These are phyloP conservation scores for Pocota personata DNA, from an alignment of 2,888 invertebrate species.

Conservation along the genomic window DNA sequence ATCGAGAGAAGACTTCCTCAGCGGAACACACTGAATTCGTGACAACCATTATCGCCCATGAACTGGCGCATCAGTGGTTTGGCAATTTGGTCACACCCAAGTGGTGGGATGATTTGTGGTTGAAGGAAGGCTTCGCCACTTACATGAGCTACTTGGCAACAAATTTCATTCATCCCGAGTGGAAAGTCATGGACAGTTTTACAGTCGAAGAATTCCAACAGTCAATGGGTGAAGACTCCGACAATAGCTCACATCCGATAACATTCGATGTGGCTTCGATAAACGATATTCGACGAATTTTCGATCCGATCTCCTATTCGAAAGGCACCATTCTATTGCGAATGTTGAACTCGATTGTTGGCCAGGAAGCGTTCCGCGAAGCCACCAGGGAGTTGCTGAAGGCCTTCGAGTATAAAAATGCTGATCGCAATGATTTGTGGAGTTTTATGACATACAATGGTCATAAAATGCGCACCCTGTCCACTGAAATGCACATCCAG, in stretches of 20 bases:
- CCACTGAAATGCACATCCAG: constrained; percentile 83
- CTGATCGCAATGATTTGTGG: constrained; percentile 88
- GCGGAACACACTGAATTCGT: constrained; percentile 86
- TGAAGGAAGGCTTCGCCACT: constrained; percentile 85
- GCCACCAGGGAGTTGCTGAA: constrained; percentile 84
- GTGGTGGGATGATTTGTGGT: constrained; percentile 90
- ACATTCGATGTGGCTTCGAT: constrained; percentile 86
- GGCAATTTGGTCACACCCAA: constrained; percentile 89
- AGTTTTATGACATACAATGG: constrained; percentile 85
- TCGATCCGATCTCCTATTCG: constrained; percentile 89
- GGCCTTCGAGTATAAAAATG: constrained; percentile 85
- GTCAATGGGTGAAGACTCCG: constrained; percentile 86
- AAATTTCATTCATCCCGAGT: constrained; percentile 84
- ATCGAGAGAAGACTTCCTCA: constrained; percentile 82
- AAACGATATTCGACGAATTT: constrained; percentile 86
- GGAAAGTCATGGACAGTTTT: constrained; percentile 85
- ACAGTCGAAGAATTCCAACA: constrained; percentile 83
- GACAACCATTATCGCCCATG: constrained; percentile 89
- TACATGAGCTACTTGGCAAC: constrained; percentile 83
- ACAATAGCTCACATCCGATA: constrained; percentile 87
- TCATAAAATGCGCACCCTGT: constrained; percentile 81
- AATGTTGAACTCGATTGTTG: constrained; percentile 89
- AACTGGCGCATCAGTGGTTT: constrained; percentile 93
- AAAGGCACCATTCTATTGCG: constrained; percentile 89
- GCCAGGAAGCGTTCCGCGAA: constrained; percentile 85